Evolutionary conservation across 2,888 invertebrate species (phyloP), one percentile per base, ranked within the genome.

Genomic region (Artemia sinica): DNA sequence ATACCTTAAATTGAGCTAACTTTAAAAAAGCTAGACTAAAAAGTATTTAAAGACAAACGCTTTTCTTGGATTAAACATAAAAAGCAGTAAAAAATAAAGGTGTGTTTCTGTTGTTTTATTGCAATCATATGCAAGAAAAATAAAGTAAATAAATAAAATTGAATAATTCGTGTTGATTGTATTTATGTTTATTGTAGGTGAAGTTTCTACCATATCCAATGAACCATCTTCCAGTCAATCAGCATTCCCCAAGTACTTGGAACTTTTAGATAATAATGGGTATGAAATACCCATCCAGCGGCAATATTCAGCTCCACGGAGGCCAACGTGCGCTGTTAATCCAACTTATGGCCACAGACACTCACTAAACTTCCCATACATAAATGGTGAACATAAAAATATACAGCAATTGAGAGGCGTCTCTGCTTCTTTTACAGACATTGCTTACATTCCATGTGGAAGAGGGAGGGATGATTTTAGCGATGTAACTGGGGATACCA

Each of bases 251-350:
- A 58, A 58, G 11, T 58, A 58, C 10, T 28, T 58, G 63, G 63
- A 58, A 28, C 63, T 58, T n/a, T 28, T 58, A 28, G 63, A 58
- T 28, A 58, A 58, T 10, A 28, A 58, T 58, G 63, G 63, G 1
- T 58, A 58, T 10, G 63, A 58, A 58, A 28, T 58, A n/a, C 63
- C 63, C 28, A 28, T 58, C 63, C 63, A 18, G n/a, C 63, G 63
- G 2, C 63, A 58, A 8, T 58, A 58, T 10, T 58, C 63, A 10
- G 63, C 63, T 28, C 63, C 63, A n/a, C 63, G 63, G n/a, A n/a
- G 12, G 63, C 63, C 63, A 58, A 58, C 63, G 9, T 58, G 63
- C 63, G 63, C 63, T 28, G 63, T 58, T 58, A 58, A 58, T 28
- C 63, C 63, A 8, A 58, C 63, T 8, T 58, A 58, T 28, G 28